phyloP scores from a whole-genome alignment of 2,888 invertebrate species.

The Eilema caniola region DNA sequence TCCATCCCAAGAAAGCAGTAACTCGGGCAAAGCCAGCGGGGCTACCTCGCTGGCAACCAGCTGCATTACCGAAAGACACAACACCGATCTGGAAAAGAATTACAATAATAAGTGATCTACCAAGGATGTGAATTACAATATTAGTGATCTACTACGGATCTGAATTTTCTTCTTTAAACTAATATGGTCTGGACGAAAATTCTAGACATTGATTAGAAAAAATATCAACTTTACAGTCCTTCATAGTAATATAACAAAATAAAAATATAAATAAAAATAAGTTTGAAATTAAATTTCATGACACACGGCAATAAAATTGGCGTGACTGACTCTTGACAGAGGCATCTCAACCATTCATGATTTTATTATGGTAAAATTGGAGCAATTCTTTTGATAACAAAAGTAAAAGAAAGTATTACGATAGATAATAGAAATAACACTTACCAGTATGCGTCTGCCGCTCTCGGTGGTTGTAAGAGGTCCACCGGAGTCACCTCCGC shows the following conservation, averaged over 20 bases:
- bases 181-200: too few species aligned
- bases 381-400: not conserved
- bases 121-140: too few species aligned
- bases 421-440: not conserved
- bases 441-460: conserved; percentile 27
- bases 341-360: too few species aligned
- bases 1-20: not conserved
- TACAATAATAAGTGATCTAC: not conserved
- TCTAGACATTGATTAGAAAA: too few species aligned
- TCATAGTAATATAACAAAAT: too few species aligned
- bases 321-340: too few species aligned
- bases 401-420: not conserved
- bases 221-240: too few species aligned
- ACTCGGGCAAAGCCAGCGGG: conserved; percentile 4
- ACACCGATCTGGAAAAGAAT: conserved; percentile 4
- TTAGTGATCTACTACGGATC: too few species aligned
- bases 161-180: too few species aligned
- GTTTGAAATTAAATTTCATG: too few species aligned
- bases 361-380: not conserved
- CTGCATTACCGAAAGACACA: not conserved
- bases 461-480: conserved; percentile 59
- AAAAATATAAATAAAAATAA: too few species aligned
- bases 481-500: conserved; percentile 75
- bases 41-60: not conserved
- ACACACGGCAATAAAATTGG: too few species aligned